Base-by-base conservation (phyloP, 2,888 invertebrate genomes). In the Amblyjoppa fuscipennis region DNA sequence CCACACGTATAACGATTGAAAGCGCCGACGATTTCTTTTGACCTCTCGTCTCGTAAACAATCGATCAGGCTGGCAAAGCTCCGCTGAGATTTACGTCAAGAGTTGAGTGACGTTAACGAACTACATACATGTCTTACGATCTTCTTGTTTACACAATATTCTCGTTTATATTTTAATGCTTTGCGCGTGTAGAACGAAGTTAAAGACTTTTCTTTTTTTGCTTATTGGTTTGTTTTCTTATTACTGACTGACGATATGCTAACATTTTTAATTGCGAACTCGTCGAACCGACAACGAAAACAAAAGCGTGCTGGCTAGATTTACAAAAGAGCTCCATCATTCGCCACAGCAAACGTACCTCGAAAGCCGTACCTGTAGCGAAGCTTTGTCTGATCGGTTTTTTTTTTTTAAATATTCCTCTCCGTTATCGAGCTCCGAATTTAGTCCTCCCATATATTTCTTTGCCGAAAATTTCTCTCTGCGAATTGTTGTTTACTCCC, bases 81-180 rank as follows among this genome's bases (percentile, higher is more conserved):
- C 59, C 13, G 61, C 45, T 0, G n/a, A 74, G 61, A 74, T 61
- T 45, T 61, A 74, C 61, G n/a, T 9, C 45, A 4, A 31, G 28
- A n/a, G 28, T 1, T 20, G 74, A 61, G 74, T 41, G 73, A 73
- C 41, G 13, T 73, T 73, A 59, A 59, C 7, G 73, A 73, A 41
- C 25, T 59, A 38, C 38, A 41, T 41, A 11, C 11, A n/a, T 4
- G 11, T 71, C 20, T 71, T 28, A 11, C 5, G 2, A 73, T 41
- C 41, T 73, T 38, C 20, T n/a, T 41, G 25, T 73, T 73, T 73
- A 59, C 20, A 38, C 34, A 5, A 71, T 20, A 11, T 9, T 73
- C 7, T 73, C 7, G 28, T 73, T 73, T 73, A 25, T 41, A 41
- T 59, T 56, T 41, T 38, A 13, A 41, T 56, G n/a, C n/a, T 73